Conservation (phyloP, 2,113 vertebrate genomes). For the Motacilla alba region DNA sequence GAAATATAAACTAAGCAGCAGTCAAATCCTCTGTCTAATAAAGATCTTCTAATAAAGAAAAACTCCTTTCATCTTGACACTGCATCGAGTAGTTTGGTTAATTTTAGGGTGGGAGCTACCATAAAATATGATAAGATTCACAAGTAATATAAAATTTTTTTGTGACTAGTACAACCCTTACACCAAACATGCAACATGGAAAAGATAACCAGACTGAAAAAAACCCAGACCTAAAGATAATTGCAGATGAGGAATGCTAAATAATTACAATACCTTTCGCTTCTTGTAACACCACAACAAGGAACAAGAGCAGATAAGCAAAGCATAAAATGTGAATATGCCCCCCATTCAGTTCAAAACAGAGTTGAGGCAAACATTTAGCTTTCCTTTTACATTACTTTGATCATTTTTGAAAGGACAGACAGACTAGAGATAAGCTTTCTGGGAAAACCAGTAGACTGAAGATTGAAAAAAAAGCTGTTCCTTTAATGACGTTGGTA, state of each 20-base stretch:
- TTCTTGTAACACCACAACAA: constrained; percentile 5
- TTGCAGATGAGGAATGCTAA: not conserved
- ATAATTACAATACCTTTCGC: not conserved
- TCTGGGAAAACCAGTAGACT: not conserved
- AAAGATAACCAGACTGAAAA: not conserved
- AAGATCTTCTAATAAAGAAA: not conserved
- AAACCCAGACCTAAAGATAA: not conserved
- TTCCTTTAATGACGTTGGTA: not conserved
- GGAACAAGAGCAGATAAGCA: constrained; percentile 17
- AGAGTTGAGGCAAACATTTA: not conserved
- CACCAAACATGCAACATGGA: not conserved
- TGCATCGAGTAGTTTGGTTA: not conserved
- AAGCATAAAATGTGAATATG: not conserved
- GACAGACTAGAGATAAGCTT: constrained; percentile 16
- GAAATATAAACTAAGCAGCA: not conserved
- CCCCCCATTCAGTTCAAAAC: not conserved
- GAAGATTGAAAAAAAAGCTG: constrained; percentile 12
- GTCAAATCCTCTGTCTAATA: not conserved
- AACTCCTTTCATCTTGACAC: not conserved
- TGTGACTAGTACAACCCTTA: not conserved
- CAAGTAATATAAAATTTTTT: not conserved
- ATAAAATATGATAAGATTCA: not conserved
- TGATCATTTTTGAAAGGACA: constrained; percentile 37
- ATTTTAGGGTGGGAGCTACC: not conserved
- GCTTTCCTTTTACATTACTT: constrained; percentile 16